Evolutionary conservation across 2,797 vertebrate species (phyloP), one percentile per base, ranked within the genome.

Genomic region (Alosa sapidissima): DNA sequence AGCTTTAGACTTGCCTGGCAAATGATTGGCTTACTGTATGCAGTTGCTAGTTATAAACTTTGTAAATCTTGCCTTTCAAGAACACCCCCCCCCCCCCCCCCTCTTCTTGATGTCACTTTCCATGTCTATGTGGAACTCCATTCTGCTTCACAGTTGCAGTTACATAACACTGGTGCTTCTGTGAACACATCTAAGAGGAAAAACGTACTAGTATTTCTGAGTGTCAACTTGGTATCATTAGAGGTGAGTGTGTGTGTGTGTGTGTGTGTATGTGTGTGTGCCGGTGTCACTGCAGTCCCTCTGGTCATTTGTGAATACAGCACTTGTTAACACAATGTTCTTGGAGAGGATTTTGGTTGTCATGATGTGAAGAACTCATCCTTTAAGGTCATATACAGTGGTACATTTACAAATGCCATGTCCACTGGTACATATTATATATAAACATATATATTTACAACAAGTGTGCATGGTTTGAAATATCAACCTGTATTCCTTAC

Each of bases 1-100:
- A 83, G 83, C 82, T 88, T 60, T 45, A 87, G 87, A 87, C 81
- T 87, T 89, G 91, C 92, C 91, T 89, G 90, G 87, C 81, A 81
- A 1, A 1, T 84, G 85, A 83, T 78, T 86, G 90, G 87, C 81
- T 81, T 85, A 83, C 75, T 85, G 83, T 62, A 52, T 81, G 86
- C 72, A 78, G 55, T 83, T 33, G 28, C 85, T 83, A 65, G 72
- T 87, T 87, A 86, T 87, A 83, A 86, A 88, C 87, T 82, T 78
- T 88, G 87, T 90, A 88, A 87, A 89, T 85, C 78, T 85, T 47
- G 68, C 81, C 16, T 21, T 84, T 72, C 8, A 78, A 78, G 19
- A 78, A 78, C 72, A 78, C 0, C 5, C 33, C 13, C 65, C 33
- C 36, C 62, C 11, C n/a, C 24, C n/a, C n/a, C n/a, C n/a, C n/a